phyloP scores from a whole-genome alignment of 2,797 vertebrate genomes.

The Jordanella pulchra region DNA sequence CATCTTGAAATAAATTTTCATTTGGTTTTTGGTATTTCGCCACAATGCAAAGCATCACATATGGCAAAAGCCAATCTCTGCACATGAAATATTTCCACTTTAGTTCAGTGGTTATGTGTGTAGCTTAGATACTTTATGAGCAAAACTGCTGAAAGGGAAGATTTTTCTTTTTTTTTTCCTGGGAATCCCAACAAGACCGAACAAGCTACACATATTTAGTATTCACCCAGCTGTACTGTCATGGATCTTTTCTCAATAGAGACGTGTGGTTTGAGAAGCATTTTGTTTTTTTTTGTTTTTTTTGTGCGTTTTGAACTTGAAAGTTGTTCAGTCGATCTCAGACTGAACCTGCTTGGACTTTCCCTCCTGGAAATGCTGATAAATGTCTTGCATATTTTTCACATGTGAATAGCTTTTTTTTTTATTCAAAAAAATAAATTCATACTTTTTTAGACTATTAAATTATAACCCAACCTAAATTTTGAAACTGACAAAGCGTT shows the following conservation, averaged over 20 bases:
- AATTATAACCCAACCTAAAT: neutral
- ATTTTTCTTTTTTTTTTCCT: neutral
- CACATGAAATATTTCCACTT: neutral
- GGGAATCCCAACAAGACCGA: neutral
- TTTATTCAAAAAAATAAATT: neutral
- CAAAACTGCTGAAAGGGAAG: neutral
- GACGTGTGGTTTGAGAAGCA: neutral
- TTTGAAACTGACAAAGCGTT: neutral
- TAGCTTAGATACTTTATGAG: neutral
- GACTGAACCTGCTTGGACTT: neutral
- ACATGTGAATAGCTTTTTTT: neutral
- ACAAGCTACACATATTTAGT: conserved; percentile 2
- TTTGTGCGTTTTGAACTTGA: too few relatives aligned
- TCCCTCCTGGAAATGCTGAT: neutral
- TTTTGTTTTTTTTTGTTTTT: too few relatives aligned
- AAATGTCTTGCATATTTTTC: neutral
- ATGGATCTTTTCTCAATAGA: neutral
- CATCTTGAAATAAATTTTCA: neutral
- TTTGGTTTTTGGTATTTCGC: neutral
- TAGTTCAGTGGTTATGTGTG: neutral
- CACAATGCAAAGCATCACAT: neutral
- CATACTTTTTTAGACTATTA: neutral
- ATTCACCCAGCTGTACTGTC: neutral
- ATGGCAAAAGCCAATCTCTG: neutral
- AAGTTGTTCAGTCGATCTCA: neutral